Evolutionary conservation across 2,113 vertebrate genomes (phyloP), one percentile per base, ranked within the genome.

Genomic region (Misgurnus mizolepis): DNA sequence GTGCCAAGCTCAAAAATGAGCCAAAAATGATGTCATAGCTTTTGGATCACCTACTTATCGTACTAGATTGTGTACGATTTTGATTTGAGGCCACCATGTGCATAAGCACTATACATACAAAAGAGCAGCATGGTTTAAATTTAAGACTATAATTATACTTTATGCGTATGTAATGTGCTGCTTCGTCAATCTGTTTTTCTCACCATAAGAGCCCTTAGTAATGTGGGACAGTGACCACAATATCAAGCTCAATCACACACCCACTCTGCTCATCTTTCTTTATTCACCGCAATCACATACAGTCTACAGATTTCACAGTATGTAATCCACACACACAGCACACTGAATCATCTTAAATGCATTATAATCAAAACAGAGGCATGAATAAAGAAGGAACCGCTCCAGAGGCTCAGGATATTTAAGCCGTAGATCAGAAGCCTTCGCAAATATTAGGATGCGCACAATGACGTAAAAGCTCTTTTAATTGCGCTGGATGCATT

Each of bases 401-500:
- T 74, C 45, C 39, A 34, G 43, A n/a, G 22, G 5, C 39, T 49
- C 39, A 56, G 39, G 56, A 71, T 73, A 76, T 81, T 81, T 81
- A 56, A 71, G 67, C 73, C 68, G 15, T 58, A 34, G 17, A 34
- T 68, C 40, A 75, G 61, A 76, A 72, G 74, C 58, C 66, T 47
- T 72, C n/a, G 64, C 70, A 85, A 84, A 85, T 82, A 84, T 82
- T 78, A 65, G 74, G 83, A 83, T 82, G 79, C 60, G 50, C 45
- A 50, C 71, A 76, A 73, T 71, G 80, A 73, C 75, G 68, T 80
- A 72, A 82, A 85, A 85, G 71, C 69, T 61, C 39, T 85, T 83
- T 85, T 85, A 85, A 88, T 88, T 88, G 61, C 45, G 18, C 78
- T 85, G 83, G 81, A 86, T n/a, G 47, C n/a, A 39, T 14, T 79